A percentile compares a stretch with the other conserved stretches of the same genome.
Evolutionary conservation across 2,888 invertebrate species (phyloP).

Genomic region (Perizoma affinitatum): DNA sequence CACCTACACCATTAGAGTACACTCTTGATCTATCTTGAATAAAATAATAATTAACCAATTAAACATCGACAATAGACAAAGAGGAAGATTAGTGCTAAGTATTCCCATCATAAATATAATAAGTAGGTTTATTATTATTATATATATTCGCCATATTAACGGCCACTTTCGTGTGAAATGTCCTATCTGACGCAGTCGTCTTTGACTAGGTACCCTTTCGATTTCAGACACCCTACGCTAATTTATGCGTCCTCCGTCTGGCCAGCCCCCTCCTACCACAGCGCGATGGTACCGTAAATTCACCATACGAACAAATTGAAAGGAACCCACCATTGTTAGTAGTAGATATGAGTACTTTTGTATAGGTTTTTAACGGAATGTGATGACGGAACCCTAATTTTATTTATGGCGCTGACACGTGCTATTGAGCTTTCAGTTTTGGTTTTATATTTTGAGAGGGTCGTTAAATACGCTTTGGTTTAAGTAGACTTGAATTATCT

Average conservation of each 20-base stretch:
- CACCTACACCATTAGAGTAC: no score
- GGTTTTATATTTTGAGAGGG: constrained; percentile 37
- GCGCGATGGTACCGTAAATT: constrained; percentile 56
- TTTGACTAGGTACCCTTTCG: constrained; percentile 52
- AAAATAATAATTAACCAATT: no score
- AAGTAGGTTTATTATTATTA: no score
- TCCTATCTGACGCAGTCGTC: constrained; percentile 45
- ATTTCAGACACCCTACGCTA: constrained; percentile 58
- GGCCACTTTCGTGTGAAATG: constrained; percentile 4
- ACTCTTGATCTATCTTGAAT: no score
- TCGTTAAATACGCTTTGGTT: constrained; percentile 26
- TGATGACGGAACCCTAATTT: constrained; percentile 68
- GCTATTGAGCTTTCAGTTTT: constrained; percentile 49
- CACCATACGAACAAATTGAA: constrained; percentile 70
- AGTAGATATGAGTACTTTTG: constrained; percentile 50
- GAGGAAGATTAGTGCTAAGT: no score
- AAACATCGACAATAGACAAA: no score
- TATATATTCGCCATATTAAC: no score
- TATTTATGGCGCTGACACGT: constrained; percentile 73
- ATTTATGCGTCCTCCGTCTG: constrained; percentile 74
- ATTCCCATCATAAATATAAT: no score
- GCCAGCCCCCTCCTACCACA: constrained; percentile 48
- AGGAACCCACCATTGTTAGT: constrained; percentile 48
- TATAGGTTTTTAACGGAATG: constrained; percentile 54
- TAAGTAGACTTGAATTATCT: constrained; percentile 22